phyloP scores from a whole-genome alignment of 1,140 invertebrate species.

The Thereuonema tuberculata region DNA sequence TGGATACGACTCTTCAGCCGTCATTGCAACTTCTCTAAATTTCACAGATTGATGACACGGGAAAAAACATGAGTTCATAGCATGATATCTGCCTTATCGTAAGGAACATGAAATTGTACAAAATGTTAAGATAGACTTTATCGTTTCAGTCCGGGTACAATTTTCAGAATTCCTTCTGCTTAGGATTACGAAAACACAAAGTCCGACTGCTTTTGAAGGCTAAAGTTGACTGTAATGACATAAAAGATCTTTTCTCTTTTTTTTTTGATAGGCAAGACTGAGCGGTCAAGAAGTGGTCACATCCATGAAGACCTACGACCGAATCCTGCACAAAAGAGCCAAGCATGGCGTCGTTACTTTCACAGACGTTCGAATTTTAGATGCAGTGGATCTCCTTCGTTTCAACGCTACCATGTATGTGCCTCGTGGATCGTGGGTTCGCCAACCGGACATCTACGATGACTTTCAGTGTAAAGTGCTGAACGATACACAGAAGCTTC shows the following conservation, averaged over 20 bases:
- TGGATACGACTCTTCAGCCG: too few relatives aligned
- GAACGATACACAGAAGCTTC: neutral
- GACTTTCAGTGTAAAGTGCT: neutral
- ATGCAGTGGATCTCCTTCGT: neutral
- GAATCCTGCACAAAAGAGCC: conserved; percentile 1
- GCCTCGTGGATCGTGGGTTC: neutral
- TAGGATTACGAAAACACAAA: neutral
- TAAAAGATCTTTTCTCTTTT: too few relatives aligned
- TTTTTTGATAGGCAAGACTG: neutral
- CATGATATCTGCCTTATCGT: neutral
- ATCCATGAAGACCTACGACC: neutral
- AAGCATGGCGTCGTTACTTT: neutral
- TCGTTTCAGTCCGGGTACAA: neutral
- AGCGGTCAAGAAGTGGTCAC: neutral
- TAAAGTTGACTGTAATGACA: too few relatives aligned
- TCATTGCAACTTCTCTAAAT: too few relatives aligned
- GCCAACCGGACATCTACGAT: neutral
- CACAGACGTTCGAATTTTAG: neutral
- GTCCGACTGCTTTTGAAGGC: too few relatives aligned
- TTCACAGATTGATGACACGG: too few relatives aligned
- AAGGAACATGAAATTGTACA: neutral
- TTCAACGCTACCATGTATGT: conserved; percentile 2
- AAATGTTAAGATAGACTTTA: neutral
- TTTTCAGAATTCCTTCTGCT: neutral
- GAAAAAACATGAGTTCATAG: too few relatives aligned